phyloP scores from a whole-genome alignment of 2,797 vertebrate genomes.

The Micrastur ruficollis region DNA sequence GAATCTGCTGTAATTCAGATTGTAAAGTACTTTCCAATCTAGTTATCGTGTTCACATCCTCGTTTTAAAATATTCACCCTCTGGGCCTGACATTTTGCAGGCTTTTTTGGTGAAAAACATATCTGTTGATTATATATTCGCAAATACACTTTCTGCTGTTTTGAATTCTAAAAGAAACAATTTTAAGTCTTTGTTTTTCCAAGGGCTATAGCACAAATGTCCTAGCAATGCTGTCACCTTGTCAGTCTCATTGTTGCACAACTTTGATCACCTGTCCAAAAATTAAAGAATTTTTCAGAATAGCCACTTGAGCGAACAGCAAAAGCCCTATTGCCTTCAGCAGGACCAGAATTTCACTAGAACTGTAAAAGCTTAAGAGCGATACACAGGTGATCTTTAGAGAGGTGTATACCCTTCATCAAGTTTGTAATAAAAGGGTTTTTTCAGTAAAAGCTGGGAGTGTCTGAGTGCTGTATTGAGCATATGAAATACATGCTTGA shows the following conservation, averaged over 20 bases:
- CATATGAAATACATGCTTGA: not conserved
- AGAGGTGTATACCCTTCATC: not conserved
- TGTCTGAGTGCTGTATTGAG: not conserved
- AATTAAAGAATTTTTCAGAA: not conserved
- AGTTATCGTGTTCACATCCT: not conserved
- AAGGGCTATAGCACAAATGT: not conserved
- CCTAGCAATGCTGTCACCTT: not conserved
- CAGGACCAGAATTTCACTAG: not conserved
- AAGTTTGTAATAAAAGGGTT: not conserved
- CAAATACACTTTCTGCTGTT: not conserved
- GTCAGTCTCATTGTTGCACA: not conserved
- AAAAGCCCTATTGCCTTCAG: not conserved
- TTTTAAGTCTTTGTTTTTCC: not conserved
- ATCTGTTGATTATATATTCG: not conserved
- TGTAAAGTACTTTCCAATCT: not conserved
- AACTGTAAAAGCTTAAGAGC: not conserved
- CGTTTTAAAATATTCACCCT: not conserved
- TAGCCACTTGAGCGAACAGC: not conserved
- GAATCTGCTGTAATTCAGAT: not conserved
- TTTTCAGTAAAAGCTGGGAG: not conserved
- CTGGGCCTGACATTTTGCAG: constrained; percentile 12
- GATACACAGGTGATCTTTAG: accelerated
- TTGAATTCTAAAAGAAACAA: not conserved
- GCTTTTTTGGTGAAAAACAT: not conserved
- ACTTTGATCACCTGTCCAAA: not conserved